Evolutionary conservation across 2,113 vertebrate genomes (phyloP).

Genomic region (Sorex araneus): DNA sequence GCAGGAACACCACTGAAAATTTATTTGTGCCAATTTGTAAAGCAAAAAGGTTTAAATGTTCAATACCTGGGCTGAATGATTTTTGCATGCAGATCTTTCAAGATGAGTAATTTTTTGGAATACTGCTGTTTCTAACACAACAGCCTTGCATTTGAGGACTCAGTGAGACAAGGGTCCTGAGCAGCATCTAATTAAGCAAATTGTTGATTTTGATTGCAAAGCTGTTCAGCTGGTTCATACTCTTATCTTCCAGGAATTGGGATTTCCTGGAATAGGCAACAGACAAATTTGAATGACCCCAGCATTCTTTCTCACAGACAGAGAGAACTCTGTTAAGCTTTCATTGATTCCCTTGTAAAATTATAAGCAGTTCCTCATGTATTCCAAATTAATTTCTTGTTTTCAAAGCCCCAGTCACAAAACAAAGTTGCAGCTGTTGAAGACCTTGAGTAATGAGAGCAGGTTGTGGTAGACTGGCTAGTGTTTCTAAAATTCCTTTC

Average conservation of each 20-base stretch:
- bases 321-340: neutral
- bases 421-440: neutral
- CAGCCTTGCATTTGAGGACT: neutral
- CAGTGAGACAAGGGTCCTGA: neutral
- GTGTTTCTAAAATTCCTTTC: neutral
- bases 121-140: neutral
- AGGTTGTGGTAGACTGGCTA: neutral
- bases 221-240: neutral
- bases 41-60: neutral
- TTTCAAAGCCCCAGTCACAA: slow-evolving; percentile 21
- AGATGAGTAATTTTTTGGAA: neutral
- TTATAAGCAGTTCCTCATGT: neutral
- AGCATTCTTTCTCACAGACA: neutral
- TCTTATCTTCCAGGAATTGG: neutral
- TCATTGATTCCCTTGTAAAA: slow-evolving; percentile 3
- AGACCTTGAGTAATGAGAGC: neutral
- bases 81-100: slow-evolving; percentile 20
- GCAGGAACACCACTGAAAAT: neutral
- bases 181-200: neutral
- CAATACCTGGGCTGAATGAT: neutral
- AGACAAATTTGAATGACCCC: neutral
- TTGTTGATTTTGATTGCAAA: neutral
- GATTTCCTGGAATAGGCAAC: neutral
- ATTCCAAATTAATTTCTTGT: slow-evolving; percentile 31
- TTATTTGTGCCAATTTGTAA: neutral